Evolutionary conservation across 2,888 invertebrate genomes (phyloP).

Genomic region (Elegia similella): DNA sequence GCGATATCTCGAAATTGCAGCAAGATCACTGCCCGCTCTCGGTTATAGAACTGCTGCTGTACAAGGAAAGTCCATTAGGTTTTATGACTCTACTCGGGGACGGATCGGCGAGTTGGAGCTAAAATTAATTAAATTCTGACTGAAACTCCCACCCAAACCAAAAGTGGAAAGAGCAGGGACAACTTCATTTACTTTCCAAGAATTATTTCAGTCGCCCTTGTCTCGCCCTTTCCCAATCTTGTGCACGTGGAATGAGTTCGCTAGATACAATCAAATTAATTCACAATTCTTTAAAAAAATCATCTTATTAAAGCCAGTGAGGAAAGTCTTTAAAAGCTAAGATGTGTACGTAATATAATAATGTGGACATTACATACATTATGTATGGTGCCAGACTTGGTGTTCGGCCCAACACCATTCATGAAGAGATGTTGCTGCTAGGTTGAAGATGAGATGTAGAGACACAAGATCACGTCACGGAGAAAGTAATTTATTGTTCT

Average conservation of each 20-base stretch:
- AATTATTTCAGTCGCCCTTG: slow-evolving; percentile 6
- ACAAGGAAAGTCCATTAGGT: slow-evolving; percentile 79
- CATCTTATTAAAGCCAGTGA: too few species aligned
- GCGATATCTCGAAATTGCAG: slow-evolving; percentile 46
- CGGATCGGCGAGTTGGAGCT: slow-evolving; percentile 64
- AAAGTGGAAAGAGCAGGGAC: slow-evolving; percentile 45
- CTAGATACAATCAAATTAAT: not conserved
- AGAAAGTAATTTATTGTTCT: too few species aligned
- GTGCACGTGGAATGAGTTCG: slow-evolving; percentile 6
- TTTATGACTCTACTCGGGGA: slow-evolving; percentile 70
- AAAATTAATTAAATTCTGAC: slow-evolving; percentile 73
- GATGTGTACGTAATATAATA: too few species aligned
- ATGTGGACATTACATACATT: too few species aligned
- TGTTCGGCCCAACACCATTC: too few species aligned
- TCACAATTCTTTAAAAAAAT: too few species aligned
- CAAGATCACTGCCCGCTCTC: slow-evolving; percentile 57
- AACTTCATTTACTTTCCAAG: slow-evolving; percentile 28
- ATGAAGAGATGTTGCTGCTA: too few species aligned
- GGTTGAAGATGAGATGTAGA: too few species aligned
- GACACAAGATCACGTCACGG: too few species aligned
- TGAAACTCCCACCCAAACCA: slow-evolving; percentile 55
- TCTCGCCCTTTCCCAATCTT: not conserved
- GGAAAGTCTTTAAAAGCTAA: too few species aligned
- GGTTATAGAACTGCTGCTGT: slow-evolving; percentile 68
- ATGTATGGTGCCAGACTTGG: too few species aligned